Percentiles rank a stretch among this genome's conserved stretches.
Evolutionary conservation across 2,888 invertebrate genomes (phyloP).

Genomic region (Mesochorus sp.): DNA sequence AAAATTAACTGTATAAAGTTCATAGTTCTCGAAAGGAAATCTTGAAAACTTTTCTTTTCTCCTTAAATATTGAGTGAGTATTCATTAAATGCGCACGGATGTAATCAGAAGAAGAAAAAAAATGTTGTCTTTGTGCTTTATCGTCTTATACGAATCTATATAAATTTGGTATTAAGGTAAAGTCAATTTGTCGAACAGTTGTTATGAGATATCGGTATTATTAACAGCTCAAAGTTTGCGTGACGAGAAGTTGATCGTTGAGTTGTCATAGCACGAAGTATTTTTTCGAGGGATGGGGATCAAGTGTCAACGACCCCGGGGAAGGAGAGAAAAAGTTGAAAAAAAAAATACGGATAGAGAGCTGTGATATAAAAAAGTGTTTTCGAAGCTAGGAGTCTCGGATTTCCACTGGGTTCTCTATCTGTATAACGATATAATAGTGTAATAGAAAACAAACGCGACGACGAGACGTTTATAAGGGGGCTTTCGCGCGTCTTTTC

Average conservation of each 20-base stretch:
- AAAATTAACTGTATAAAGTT: no score
- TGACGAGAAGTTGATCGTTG: conserved; percentile 16
- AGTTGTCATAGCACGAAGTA: not conserved
- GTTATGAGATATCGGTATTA: not conserved
- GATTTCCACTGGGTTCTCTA: not conserved
- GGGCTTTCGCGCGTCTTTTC: conserved; percentile 62
- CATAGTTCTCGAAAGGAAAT: no score
- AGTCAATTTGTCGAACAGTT: not conserved
- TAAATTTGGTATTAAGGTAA: not conserved
- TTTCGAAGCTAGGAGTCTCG: conserved; percentile 1
- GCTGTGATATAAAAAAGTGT: conserved; percentile 25
- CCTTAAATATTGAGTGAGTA: no score
- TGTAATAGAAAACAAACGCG: conserved; percentile 53
- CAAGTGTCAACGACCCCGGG: not conserved
- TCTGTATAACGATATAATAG: conserved; percentile 7
- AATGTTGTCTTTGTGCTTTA: no score
- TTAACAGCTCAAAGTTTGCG: conserved; percentile 6
- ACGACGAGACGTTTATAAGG: conserved; percentile 53
- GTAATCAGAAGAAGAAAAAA: no score
- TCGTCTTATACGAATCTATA: not conserved
- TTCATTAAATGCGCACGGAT: no score
- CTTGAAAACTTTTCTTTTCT: no score
- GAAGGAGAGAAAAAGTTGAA: not conserved
- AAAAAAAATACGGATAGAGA: not conserved
- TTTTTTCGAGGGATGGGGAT: not conserved